Base-by-base conservation (phyloP, 2,888 invertebrate genomes). In the Callinectes sapidus region DNA sequence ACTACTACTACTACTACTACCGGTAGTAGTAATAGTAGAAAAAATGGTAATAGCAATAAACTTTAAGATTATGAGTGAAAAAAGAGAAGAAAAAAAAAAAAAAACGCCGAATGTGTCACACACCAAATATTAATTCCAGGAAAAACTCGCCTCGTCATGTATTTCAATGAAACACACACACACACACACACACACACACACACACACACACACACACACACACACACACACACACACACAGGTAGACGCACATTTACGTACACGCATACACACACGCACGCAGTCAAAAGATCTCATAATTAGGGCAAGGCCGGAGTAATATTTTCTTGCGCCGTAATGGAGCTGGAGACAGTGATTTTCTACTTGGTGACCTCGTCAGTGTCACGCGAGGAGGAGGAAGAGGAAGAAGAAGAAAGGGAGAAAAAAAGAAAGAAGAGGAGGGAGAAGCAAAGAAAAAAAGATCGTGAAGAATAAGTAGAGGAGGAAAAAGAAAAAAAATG, bases 121-220 rank as follows among this genome's bases (percentile, higher is more conserved):
- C 61, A 61, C 16, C 61, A 16, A 61, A 23, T 61, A 61, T 23
- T 16, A 61, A 61, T 23, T 61, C 61, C 6, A 61, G 61, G 61
- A 61, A 61, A 61, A 61, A 23, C 23, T 61, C 23, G 23, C 61
- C 61, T 61, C 61, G 23, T 61, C 61, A 61, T 16, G 18, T 23
- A 23, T 23, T 61, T 61, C 16, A 61, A 16, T 23, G 18, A 61
- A 16, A 61, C 61, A 61, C 61, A 61, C 61, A 61, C 61, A 61
- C 61, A 61, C 61, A 61, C 61, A 61, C 61, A 61, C 61, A 61
- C 61, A 61, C 61, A 61, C 61, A 61, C 61, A 61, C 61, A 61
- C 61, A 61, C 61, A 16, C 23, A 16, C 61, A 48, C 61, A 16
- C 61, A 16, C 23, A 61, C 61, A 16, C 61, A 61, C 61, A 16